Conservation (phyloP, 1,140 invertebrate genomes). For the Drosophila ohnishii region DNA sequence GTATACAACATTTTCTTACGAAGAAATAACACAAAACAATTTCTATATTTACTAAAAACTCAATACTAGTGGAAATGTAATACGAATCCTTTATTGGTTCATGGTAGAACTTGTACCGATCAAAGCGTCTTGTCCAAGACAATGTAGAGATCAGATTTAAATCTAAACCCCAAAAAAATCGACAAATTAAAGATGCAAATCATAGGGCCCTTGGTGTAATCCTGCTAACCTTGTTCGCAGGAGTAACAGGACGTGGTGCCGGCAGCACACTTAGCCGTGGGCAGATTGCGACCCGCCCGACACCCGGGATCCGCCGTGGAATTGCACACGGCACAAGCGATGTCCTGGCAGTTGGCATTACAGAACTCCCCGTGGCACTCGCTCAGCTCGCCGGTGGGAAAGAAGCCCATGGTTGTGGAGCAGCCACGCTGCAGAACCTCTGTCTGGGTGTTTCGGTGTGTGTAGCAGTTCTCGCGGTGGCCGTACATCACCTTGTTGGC, state of each 20-base stretch:
- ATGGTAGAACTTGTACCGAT: background rate
- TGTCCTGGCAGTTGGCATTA: constrained; percentile 65
- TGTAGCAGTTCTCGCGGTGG: constrained; percentile 66
- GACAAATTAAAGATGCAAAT: background rate
- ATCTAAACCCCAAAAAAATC: background rate
- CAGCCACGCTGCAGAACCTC: constrained; percentile 68
- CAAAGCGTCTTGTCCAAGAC: background rate
- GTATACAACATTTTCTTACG: background rate
- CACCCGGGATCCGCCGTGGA: constrained; percentile 62
- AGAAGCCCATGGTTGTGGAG: constrained; percentile 71
- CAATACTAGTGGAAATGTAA: background rate
- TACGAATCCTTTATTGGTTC: background rate
- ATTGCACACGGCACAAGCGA: constrained; percentile 64
- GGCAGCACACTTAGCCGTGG: constrained; percentile 36
- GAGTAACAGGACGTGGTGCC: constrained; percentile 66
- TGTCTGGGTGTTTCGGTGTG: constrained; percentile 61
- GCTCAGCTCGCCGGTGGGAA: constrained; percentile 56
- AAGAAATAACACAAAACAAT: no score
- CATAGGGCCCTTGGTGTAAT: no score
- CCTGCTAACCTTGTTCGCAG: constrained; percentile 73
- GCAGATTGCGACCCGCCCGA: constrained; percentile 41
- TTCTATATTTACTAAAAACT: background rate
- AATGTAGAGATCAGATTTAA: background rate
- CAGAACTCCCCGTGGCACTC: constrained; percentile 72
- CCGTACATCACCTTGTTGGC: constrained; percentile 71